Evolutionary conservation across 64 coral and sea anemone genomes (phyloP).

Genomic region (Dendronephthya gigantea): DNA sequence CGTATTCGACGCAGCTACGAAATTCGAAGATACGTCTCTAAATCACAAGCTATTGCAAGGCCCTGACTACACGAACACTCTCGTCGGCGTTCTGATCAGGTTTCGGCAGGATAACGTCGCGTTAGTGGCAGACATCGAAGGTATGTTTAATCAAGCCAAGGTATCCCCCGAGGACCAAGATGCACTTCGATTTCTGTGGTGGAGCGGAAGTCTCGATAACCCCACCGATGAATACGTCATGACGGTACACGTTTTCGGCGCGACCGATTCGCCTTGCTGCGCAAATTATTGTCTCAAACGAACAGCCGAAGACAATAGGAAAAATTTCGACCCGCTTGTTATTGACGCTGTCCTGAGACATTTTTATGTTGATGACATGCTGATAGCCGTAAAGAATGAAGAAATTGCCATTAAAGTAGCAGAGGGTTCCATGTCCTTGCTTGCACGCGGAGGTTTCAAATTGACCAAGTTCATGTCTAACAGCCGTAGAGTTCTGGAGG

Average conservation of each 20-base stretch:
- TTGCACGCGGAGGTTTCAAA: neutral
- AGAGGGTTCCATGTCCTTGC: neutral
- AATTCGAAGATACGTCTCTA: no score
- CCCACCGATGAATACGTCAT: neutral
- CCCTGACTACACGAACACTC: no score
- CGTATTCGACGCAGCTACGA: no score
- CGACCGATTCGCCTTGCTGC: neutral
- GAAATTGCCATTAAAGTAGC: neutral
- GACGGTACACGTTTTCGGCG: neutral
- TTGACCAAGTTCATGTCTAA: neutral
- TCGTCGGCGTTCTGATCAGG: no score
- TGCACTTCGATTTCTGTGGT: slow-evolving; percentile 2
- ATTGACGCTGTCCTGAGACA: neutral
- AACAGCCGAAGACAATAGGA: neutral
- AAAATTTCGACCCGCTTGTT: neutral
- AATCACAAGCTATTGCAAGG: no score
- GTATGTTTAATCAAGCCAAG: no score
- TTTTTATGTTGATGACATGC: slow-evolving; percentile 1
- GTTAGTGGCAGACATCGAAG: no score
- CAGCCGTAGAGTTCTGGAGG: neutral
- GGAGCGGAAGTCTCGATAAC: neutral
- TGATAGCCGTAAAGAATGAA: neutral
- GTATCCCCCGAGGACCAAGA: neutral
- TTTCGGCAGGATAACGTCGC: no score
- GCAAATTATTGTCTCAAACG: neutral